Conservation (phyloP, 2,797 vertebrate species). For the Argentina silus region DNA sequence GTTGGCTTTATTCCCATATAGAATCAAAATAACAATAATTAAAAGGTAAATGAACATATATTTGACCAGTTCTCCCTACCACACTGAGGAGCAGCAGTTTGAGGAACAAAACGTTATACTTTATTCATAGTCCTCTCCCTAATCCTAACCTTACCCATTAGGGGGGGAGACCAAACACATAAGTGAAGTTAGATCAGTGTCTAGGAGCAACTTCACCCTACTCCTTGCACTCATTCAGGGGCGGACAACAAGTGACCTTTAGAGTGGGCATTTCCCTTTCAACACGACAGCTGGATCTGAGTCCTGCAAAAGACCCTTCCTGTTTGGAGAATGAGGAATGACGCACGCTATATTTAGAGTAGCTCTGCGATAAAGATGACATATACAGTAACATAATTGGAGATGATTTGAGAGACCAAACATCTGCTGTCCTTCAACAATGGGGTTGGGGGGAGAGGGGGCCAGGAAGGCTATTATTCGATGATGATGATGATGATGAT, state of each 20-base stretch:
- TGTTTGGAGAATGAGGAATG: constrained; percentile 65
- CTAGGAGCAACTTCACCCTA: background rate
- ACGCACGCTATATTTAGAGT: constrained; percentile 41
- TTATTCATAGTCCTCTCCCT: background rate
- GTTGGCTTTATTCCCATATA: background rate
- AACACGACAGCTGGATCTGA: constrained; percentile 64
- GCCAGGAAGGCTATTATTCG: no score
- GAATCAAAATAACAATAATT: background rate
- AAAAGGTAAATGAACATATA: background rate
- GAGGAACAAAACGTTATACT: no score
- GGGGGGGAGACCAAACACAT: background rate
- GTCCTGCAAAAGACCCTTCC: constrained; percentile 67
- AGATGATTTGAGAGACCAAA: constrained; percentile 14
- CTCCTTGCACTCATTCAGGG: constrained; percentile 24
- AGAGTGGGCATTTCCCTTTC: constrained; percentile 63
- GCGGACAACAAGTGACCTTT: constrained; percentile 46
- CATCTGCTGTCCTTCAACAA: constrained; percentile 42
- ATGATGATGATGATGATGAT: no score
- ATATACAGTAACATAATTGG: constrained; percentile 1
- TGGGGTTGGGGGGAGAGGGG: background rate
- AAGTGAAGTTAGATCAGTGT: background rate
- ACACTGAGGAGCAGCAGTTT: no score
- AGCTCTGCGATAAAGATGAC: background rate
- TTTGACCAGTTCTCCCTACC: background rate
- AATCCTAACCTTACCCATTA: background rate